phyloP scores from a whole-genome alignment of 2,888 invertebrate genomes.

The Isoperla grammatica region DNA sequence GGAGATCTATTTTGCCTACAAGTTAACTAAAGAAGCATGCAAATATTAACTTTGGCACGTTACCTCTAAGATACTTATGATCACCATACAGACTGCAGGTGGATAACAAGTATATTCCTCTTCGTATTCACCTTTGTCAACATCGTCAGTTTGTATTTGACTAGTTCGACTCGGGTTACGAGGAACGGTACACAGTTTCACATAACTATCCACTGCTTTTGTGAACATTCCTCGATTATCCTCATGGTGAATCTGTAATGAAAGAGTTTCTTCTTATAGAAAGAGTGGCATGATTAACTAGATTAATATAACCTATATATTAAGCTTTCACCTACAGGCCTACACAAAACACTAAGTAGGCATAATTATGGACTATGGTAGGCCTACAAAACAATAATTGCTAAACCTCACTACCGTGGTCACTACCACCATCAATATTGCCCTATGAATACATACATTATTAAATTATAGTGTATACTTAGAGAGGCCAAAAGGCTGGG shows the following conservation, averaged over 20 bases:
- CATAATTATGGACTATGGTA: no score
- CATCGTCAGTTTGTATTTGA: not conserved
- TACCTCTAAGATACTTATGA: conserved; percentile 84
- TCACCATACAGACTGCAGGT: conserved; percentile 88
- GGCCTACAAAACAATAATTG: no score
- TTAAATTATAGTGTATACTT: no score
- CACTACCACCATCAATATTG: no score
- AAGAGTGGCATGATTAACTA: not conserved
- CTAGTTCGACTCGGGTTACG: not conserved
- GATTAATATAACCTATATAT: conserved; percentile 3
- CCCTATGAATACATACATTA: no score
- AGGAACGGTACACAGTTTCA: conserved; percentile 1
- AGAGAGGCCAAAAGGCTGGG: no score
- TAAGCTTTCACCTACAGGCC: no score
- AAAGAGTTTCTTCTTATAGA: not conserved
- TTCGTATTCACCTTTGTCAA: conserved; percentile 63
- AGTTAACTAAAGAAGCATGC: no score
- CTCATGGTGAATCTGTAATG: conserved; percentile 3
- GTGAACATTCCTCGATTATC: conserved; percentile 6
- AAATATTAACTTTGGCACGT: conserved; percentile 29
- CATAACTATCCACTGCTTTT: conserved; percentile 1
- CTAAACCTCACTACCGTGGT: no score
- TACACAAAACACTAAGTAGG: no score
- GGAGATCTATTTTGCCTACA: no score
- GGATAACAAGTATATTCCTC: conserved; percentile 91